These are phyloP conservation scores for Ardeotis arabs DNA, from an alignment of 2,113 vertebrate genomes.

Conservation along the genomic window DNA sequence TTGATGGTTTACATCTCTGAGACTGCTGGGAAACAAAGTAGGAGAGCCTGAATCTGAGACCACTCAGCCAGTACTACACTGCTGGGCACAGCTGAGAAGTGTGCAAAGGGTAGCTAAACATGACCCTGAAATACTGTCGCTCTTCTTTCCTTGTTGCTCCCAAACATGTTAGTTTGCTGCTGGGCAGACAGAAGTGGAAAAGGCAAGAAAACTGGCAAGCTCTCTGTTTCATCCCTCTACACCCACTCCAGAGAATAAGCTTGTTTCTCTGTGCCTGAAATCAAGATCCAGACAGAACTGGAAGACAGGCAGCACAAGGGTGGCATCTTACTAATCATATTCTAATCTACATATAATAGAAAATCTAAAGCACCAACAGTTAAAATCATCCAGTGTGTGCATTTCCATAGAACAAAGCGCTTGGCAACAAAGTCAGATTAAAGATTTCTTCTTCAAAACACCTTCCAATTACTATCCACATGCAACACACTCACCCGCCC, in stretches of 20 bases:
- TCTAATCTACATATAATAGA: not conserved
- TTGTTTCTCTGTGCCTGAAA: not conserved
- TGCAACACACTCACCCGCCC: not conserved
- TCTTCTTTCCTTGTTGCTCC: not conserved
- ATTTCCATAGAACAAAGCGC: not conserved
- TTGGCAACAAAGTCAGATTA: not conserved
- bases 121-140: not conserved
- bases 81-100: not conserved
- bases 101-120: not conserved
- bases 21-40: not conserved
- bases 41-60: not conserved
- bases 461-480: not conserved
- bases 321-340: not conserved
- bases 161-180: not conserved
- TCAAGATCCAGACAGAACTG: not conserved
- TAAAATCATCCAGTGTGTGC: not conserved
- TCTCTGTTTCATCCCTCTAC: not conserved
- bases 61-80: not conserved
- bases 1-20: not conserved
- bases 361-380: not conserved
- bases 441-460: conserved; percentile 17
- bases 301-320: not conserved
- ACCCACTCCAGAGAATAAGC: not conserved
- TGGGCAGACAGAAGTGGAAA: not conserved
- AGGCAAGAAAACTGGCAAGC: not conserved